phyloP scores from a whole-genome alignment of 2,888 invertebrate genomes.

The Xylocampa areola region DNA sequence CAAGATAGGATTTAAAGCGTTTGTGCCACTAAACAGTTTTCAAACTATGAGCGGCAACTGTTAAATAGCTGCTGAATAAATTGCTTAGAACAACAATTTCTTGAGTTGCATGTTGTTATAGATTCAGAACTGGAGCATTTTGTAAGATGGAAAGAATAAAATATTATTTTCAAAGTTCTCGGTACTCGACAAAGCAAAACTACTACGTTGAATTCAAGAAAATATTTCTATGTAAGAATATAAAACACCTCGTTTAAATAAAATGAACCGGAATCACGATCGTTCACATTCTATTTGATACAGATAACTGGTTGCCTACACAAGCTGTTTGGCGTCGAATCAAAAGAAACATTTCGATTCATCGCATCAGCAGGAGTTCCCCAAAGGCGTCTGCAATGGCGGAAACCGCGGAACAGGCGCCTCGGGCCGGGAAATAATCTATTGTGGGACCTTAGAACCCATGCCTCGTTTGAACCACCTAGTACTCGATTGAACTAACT shows the following conservation, averaged over 20 bases:
- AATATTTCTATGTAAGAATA: too few relatives aligned
- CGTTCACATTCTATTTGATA: conserved; percentile 36
- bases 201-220: too few relatives aligned
- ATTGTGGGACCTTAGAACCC: conserved; percentile 52
- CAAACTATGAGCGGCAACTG: background rate
- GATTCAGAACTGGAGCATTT: too few relatives aligned
- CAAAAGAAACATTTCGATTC: conserved; percentile 64
- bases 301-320: conserved; percentile 43
- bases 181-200: too few relatives aligned
- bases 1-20: background rate
- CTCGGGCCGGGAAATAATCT: conserved; percentile 69
- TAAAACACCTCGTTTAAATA: conserved; percentile 27
- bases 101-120: background rate
- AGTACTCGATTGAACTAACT: conserved; percentile 8
- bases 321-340: conserved; percentile 56
- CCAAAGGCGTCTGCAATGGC: conserved; percentile 51
- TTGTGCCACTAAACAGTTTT: background rate
- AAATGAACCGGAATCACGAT: conserved; percentile 26
- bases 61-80: background rate
- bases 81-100: background rate
- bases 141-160: too few relatives aligned
- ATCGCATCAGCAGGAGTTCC: conserved; percentile 61
- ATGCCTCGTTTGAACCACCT: conserved; percentile 58
- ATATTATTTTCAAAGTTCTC: too few relatives aligned
- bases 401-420: conserved; percentile 58